Conservation (phyloP, 2,888 invertebrate species). For the Trichacis sp. region DNA sequence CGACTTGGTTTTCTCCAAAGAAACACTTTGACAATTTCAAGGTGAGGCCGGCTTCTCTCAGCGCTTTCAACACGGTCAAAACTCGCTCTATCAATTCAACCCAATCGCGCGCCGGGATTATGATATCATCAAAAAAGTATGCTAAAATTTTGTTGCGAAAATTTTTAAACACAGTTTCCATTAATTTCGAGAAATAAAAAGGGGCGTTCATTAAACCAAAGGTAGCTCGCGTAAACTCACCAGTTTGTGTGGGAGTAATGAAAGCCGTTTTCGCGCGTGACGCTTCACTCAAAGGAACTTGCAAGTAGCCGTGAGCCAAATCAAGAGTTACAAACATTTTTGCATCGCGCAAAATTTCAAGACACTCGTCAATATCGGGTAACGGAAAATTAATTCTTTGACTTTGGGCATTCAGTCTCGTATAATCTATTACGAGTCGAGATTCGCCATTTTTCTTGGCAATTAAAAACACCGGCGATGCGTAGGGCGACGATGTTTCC, state of each 20-base stretch:
- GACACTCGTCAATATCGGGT: constrained; percentile 32
- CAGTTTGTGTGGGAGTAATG: constrained; percentile 45
- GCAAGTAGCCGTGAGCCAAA: constrained; percentile 36
- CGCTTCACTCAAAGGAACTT: constrained; percentile 29
- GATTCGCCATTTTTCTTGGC: constrained; percentile 37
- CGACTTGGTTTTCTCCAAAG: constrained; percentile 8
- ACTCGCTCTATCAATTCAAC: constrained; percentile 8
- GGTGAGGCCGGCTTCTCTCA: constrained; percentile 8
- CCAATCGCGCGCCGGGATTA: constrained; percentile 20
- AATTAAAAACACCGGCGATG: constrained; percentile 38
- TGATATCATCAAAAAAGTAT: constrained; percentile 25
- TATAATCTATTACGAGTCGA: constrained; percentile 40
- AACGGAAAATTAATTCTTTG: constrained; percentile 27
- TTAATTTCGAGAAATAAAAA: constrained; percentile 45
- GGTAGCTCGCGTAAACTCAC: constrained; percentile 47
- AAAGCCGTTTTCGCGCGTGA: constrained; percentile 35
- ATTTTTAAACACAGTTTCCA: constrained; percentile 25
- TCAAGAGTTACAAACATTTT: constrained; percentile 10
- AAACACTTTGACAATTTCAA: constrained; percentile 11
- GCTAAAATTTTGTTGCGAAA: constrained; percentile 23
- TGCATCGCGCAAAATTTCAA: constrained; percentile 13
- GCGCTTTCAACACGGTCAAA: constrained; percentile 1
- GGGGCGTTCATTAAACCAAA: constrained; percentile 54
- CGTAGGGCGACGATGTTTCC: constrained; percentile 32
- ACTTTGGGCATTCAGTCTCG: constrained; percentile 27